A percentile compares a stretch with the other conserved stretches of the same genome.
Evolutionary conservation across 1,140 invertebrate genomes (phyloP).

Genomic region (Cyclargus thomasi): DNA sequence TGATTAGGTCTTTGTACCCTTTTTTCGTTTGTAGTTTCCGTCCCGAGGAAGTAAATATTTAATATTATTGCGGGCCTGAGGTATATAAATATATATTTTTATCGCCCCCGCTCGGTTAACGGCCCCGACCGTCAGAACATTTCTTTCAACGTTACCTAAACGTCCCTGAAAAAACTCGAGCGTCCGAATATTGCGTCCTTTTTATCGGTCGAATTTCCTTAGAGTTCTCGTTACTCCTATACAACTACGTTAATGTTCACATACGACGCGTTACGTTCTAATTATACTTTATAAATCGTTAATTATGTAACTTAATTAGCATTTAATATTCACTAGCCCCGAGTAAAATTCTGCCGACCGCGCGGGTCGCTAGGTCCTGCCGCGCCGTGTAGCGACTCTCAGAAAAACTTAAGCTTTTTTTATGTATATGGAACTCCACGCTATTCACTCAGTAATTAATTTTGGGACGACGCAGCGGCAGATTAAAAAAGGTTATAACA

Average conservation of each 20-base stretch:
- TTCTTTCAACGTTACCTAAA: too few species aligned
- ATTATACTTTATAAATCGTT: too few species aligned
- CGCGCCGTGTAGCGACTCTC: background rate
- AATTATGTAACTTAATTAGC: background rate
- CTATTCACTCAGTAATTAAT: background rate
- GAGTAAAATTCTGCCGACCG: background rate
- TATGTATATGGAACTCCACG: background rate
- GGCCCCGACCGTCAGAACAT: too few species aligned
- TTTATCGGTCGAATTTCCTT: too few species aligned
- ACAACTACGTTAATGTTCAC: too few species aligned
- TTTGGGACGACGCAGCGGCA: background rate
- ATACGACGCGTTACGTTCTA: too few species aligned
- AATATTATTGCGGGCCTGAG: background rate
- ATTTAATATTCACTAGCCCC: background rate
- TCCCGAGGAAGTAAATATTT: background rate
- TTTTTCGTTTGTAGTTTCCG: constrained; percentile 1
- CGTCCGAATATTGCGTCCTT: too few species aligned
- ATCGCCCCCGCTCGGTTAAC: background rate
- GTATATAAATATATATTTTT: background rate
- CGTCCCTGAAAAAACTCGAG: too few species aligned
- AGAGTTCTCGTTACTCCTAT: too few species aligned
- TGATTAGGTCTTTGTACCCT: background rate
- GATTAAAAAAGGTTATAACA: background rate
- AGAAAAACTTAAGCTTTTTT: background rate
- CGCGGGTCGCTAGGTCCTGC: too few species aligned